phyloP scores from a whole-genome alignment of 2,797 vertebrate species.

The Molossus alvarezi region DNA sequence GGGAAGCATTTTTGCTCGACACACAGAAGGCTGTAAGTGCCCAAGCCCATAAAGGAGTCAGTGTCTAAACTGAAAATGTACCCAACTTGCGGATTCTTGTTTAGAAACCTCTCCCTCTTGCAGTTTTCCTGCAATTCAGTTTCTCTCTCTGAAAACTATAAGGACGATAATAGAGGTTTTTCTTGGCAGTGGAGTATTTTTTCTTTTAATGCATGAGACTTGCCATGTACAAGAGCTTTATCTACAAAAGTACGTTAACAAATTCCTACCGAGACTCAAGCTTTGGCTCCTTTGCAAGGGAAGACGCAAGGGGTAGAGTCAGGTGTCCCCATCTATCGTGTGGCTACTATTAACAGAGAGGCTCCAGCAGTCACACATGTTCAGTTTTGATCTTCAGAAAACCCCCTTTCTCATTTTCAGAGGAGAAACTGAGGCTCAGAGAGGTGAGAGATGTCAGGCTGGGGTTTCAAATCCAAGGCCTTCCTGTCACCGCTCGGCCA shows the following conservation, averaged over 20 bases:
- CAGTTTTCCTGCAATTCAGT: not conserved
- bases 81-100: not conserved
- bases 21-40: not conserved
- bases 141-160: not conserved
- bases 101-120: not conserved
- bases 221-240: not conserved
- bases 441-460: not conserved
- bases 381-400: not conserved
- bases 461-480: not conserved
- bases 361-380: not conserved
- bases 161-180: not conserved
- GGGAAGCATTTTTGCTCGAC: not conserved
- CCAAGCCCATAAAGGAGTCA: not conserved
- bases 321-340: not conserved
- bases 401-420: not conserved
- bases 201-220: not conserved
- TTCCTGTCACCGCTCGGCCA: rapidly evolving
- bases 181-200: not conserved
- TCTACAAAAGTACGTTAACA: not conserved
- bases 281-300: not conserved
- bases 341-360: not conserved
- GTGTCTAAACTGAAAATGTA: not conserved
- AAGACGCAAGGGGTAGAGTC: not conserved
- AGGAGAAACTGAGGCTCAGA: not conserved
- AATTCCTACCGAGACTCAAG: not conserved